These are phyloP conservation scores for Drosophila demipolita DNA, from an alignment of 2,888 invertebrate genomes.

Conservation along the genomic window DNA sequence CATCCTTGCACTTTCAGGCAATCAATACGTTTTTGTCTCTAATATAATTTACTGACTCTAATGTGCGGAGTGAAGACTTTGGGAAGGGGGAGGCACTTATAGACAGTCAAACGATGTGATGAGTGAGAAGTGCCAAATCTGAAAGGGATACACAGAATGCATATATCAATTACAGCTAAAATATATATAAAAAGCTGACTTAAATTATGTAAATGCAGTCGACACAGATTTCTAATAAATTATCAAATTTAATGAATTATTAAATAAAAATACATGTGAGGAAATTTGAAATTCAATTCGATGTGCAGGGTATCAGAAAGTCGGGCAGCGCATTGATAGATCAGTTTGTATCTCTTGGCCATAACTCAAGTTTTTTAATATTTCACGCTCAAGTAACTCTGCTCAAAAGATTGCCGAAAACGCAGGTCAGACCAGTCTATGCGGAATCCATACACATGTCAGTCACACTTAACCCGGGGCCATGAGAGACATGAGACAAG, in stretches of 20 bases:
- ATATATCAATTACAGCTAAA: not conserved
- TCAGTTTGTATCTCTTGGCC: conserved; percentile 24
- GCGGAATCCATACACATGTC: conserved; percentile 74
- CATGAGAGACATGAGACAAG: conserved; percentile 19
- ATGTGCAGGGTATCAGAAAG: not conserved
- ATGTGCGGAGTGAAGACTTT: conserved; percentile 35
- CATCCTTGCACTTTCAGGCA: conserved; percentile 56
- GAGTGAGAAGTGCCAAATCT: not conserved
- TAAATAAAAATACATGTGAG: not conserved
- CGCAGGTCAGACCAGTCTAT: conserved; percentile 54
- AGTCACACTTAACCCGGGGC: conserved; percentile 76
- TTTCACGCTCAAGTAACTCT: conserved; percentile 70
- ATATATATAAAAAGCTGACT: fast-evolving
- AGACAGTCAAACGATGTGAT: conserved; percentile 25
- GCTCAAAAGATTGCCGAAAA: conserved; percentile 48
- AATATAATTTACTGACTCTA: conserved; percentile 80
- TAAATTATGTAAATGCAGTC: not conserved
- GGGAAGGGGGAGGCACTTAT: conserved; percentile 35
- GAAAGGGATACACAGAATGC: not conserved
- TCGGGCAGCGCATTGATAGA: conserved; percentile 2
- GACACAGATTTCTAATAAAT: not conserved
- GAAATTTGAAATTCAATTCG: fast-evolving
- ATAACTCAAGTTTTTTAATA: conserved; percentile 44
- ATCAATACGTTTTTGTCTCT: conserved; percentile 81
- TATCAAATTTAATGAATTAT: not conserved